A percentile compares a stretch with the other conserved stretches of the same genome.
Evolutionary conservation across 2,888 invertebrate species (phyloP).

Genomic region (Apodemia zela): DNA sequence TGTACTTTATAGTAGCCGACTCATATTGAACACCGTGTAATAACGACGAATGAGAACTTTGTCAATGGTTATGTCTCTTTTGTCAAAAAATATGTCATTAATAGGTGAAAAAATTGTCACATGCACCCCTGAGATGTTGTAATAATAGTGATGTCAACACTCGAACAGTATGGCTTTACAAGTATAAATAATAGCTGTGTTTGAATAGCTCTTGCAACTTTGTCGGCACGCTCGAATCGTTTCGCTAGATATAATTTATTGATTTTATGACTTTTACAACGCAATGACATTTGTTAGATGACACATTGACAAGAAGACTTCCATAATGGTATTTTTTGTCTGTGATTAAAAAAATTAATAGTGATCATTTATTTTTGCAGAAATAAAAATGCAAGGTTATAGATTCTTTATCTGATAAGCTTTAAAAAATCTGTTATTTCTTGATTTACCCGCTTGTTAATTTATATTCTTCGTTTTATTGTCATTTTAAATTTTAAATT

Average conservation of each 20-base stretch:
- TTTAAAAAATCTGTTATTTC: too few species aligned
- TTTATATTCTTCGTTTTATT: too few species aligned
- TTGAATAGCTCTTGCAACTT: conserved; percentile 55
- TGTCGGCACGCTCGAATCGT: conserved; percentile 61
- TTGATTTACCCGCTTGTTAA: too few species aligned
- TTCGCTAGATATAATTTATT: conserved; percentile 58
- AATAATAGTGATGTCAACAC: conserved; percentile 78
- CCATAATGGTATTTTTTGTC: conserved; percentile 18
- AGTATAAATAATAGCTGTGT: conserved; percentile 71
- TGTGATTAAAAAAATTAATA: background rate
- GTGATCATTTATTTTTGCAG: background rate
- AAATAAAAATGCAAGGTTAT: background rate
- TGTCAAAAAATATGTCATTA: conserved; percentile 73
- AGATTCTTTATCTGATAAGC: too few species aligned
- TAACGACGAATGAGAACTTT: conserved; percentile 66
- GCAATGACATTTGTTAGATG: conserved; percentile 28
- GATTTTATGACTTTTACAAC: conserved; percentile 47
- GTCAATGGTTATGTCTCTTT: conserved; percentile 72
- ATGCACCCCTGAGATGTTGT: conserved; percentile 67
- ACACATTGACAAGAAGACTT: conserved; percentile 19
- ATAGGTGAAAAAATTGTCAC: conserved; percentile 61
- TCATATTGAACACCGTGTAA: conserved; percentile 70
- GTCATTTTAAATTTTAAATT: too few species aligned
- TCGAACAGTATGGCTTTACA: conserved; percentile 57
- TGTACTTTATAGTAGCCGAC: conserved; percentile 33